Evolutionary conservation across 2,113 vertebrate genomes (phyloP).

Genomic region (Chrysochloris asiatica): DNA sequence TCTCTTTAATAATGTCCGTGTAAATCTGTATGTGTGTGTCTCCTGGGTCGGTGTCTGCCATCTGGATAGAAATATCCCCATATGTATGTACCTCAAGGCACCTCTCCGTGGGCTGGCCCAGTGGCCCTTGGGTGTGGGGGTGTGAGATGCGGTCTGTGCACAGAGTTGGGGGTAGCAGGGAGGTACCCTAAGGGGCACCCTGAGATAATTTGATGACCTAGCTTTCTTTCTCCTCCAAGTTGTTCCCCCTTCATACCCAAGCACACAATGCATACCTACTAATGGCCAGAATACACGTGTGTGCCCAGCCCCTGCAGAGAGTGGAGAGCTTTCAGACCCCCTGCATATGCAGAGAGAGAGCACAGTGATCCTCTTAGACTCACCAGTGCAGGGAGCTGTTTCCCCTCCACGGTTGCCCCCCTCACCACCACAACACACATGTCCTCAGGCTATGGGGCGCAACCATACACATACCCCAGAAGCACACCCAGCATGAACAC

Average conservation of each 20-base stretch:
- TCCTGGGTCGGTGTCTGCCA: constrained; percentile 9
- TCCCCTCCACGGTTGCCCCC: not conserved
- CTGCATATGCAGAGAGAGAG: not conserved
- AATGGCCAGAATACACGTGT: not conserved
- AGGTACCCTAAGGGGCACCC: not conserved
- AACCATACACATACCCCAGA: not conserved
- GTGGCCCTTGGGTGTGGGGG: not conserved
- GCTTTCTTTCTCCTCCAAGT: not conserved
- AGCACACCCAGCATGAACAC: not conserved
- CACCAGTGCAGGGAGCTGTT: not conserved
- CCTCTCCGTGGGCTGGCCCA: not conserved
- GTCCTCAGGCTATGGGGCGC: not conserved
- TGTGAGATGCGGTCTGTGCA: not conserved
- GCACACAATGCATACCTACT: not conserved
- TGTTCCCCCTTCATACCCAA: not conserved
- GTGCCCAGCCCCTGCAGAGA: not conserved
- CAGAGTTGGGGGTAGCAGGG: not conserved
- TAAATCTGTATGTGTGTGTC: not conserved
- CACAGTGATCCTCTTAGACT: not conserved
- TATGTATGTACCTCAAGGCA: not conserved
- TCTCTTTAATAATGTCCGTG: constrained; percentile 69
- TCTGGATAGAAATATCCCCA: not conserved
- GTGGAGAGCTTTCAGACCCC: not conserved
- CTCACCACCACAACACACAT: not conserved
- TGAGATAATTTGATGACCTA: not conserved